Base-by-base conservation (phyloP, 37 sponge, comb jelly and placozoan genomes). In the Halisarca cf. caerulea region DNA sequence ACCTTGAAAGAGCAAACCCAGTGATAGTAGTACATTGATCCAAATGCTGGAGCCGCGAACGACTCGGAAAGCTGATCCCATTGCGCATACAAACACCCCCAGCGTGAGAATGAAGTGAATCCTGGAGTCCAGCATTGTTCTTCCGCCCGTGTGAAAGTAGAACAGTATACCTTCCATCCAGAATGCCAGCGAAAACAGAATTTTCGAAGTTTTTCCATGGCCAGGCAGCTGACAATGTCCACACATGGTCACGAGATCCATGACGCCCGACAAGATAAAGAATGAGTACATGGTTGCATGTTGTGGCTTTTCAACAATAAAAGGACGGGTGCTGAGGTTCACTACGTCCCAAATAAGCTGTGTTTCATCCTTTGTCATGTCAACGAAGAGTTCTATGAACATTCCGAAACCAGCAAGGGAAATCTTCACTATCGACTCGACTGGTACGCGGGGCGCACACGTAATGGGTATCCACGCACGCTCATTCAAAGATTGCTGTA, bases 211-310 rank as follows among this genome's bases (percentile, higher is more conserved):
- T n/a, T 41, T 43, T 14, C 7, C 41, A n/a, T n/a, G n/a, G n/a
- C n/a, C n/a, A 2, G 77, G 77, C 7, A 74, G 24, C 15, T 1
- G 45, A 18, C 45, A 44, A 2, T 17, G 20, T 11, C 9, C 44
- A 39, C 77, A 37, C 45, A 44, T 17, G 25, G n/a, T 74, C 45
- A 23, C 77, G 2, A 74, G 25, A 25, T 74, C 77, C 11, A 74
- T 74, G 44, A 74, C 11, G n/a, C 77, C 77, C 30, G 77, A 74
- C 3, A 74, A 44, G 45, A 74, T 74, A 6, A 74, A 74, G 25
- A 74, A 74, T 2, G 77, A 74, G 45, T 74, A 74, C 77, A 74
- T 74, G 3, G 77, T 74, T 1, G 77, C 77, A 44, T 74, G 77
- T 25, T 74, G 77, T 2, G 77, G n/a, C 25, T 74, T 74, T 9